Evolutionary conservation across 2,888 invertebrate genomes (phyloP).

Genomic region (Drosophila antonietae): DNA sequence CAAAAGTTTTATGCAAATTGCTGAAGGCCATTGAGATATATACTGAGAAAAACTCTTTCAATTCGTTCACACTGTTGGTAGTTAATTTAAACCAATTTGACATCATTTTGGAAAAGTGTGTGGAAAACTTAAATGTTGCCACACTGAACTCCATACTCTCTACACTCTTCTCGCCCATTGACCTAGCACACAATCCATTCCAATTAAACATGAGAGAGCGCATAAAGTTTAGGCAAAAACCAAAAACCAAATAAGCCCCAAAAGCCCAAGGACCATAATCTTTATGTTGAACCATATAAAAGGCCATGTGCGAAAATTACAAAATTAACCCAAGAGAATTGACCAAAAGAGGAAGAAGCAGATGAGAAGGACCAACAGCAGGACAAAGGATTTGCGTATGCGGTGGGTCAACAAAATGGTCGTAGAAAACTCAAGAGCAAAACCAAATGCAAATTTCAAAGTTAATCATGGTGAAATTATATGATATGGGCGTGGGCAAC

Average conservation of each 20-base stretch:
- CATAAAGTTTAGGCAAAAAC: constrained; percentile 35
- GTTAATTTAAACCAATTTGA: constrained; percentile 54
- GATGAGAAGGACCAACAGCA: constrained; percentile 7
- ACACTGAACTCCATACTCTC: too few species aligned
- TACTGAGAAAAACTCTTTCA: constrained; percentile 20
- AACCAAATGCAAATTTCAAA: constrained; percentile 70
- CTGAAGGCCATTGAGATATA: constrained; percentile 16
- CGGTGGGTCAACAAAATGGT: constrained; percentile 69
- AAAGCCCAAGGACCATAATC: constrained; percentile 56
- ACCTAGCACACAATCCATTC: constrained; percentile 58
- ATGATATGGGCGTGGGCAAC: constrained; percentile 21
- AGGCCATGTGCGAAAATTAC: constrained; percentile 70
- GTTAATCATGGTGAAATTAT: constrained; percentile 77
- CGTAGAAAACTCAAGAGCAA: constrained; percentile 19
- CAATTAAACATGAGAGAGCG: constrained; percentile 57
- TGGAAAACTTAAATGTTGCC: constrained; percentile 27
- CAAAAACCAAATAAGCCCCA: constrained; percentile 22
- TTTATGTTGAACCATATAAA: constrained; percentile 64
- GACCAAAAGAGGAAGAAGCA: constrained; percentile 31
- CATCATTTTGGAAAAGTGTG: constrained; percentile 43
- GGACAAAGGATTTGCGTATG: constrained; percentile 42
- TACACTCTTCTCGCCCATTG: constrained; percentile 25
- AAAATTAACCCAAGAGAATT: constrained; percentile 59
- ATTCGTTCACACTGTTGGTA: constrained; percentile 6
- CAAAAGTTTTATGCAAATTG: constrained; percentile 22